These are phyloP conservation scores for Gastracanthus pulcherrimus DNA, from an alignment of 2,888 invertebrate species.

Conservation along the genomic window DNA sequence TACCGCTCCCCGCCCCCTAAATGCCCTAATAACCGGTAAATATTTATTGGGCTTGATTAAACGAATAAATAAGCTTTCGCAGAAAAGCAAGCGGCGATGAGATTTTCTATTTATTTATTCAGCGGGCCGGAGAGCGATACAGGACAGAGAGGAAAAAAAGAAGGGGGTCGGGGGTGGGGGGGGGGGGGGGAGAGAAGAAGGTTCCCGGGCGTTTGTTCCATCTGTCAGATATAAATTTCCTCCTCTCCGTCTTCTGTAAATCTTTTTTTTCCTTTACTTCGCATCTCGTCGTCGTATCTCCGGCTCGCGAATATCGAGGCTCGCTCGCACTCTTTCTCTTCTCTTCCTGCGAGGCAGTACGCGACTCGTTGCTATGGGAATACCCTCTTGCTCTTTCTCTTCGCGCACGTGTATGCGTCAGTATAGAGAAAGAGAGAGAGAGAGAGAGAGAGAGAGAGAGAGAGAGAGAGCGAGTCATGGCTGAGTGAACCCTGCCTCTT, in stretches of 20 bases:
- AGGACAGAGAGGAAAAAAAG: not conserved
- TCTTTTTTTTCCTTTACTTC: not conserved
- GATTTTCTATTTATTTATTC: not conserved
- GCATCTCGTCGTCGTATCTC: not conserved
- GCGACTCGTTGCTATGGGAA: constrained; percentile 53
- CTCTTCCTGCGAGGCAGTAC: too few relatives aligned
- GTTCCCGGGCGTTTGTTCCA: not conserved
- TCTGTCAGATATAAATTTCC: constrained; percentile 38
- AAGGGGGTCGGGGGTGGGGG: too few relatives aligned
- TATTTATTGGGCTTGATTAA: constrained; percentile 29
- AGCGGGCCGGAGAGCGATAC: too few relatives aligned
- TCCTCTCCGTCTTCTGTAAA: constrained; percentile 16
- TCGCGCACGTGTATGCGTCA: too few relatives aligned
- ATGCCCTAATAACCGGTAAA: not conserved
- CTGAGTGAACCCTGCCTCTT: not conserved
- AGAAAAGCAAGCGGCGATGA: not conserved
- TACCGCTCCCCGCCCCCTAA: not conserved
- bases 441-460: too few relatives aligned
- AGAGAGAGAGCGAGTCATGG: too few relatives aligned
- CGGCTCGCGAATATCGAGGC: not conserved
- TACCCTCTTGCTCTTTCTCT: too few relatives aligned
- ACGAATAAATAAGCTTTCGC: not conserved
- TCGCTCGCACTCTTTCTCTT: too few relatives aligned
- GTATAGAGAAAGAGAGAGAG: too few relatives aligned
- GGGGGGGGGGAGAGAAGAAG: too few relatives aligned